phyloP scores from a whole-genome alignment of 1,140 invertebrate species.

The Apis cerana region DNA sequence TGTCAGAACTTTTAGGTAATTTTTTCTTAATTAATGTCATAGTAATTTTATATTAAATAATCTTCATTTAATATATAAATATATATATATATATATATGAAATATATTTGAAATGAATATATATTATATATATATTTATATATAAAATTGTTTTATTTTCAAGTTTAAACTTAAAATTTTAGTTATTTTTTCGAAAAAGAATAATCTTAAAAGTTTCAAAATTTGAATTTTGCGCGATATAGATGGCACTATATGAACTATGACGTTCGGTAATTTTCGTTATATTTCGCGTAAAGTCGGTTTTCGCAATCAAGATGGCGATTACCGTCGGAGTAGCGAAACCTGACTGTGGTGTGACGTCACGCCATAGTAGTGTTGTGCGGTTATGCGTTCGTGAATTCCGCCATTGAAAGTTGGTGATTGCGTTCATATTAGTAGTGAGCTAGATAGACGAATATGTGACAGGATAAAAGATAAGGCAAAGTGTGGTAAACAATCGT shows the following conservation, averaged over 20 bases:
- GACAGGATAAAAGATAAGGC: constrained; percentile 39
- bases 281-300: constrained; percentile 24
- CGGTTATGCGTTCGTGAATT: constrained; percentile 74
- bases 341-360: constrained; percentile 70
- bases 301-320: constrained; percentile 66
- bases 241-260: background rate
- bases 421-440: constrained; percentile 31
- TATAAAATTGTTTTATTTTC: background rate
- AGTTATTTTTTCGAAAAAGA: background rate
- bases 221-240: constrained; percentile 38
- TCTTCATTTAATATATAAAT: background rate
- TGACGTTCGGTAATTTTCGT: constrained; percentile 22
- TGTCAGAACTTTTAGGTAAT: constrained; percentile 77
- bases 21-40: background rate
- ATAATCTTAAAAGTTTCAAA: background rate
- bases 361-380: constrained; percentile 65
- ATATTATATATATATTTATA: background rate
- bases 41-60: background rate
- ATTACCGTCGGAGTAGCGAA: constrained; percentile 57
- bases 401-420: constrained; percentile 70
- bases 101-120: too few species aligned
- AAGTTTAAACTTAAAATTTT: background rate
- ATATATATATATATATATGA: background rate
- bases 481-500: constrained; percentile 36
- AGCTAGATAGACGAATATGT: constrained; percentile 57